Base-by-base conservation (phyloP, 2,888 invertebrate species). In the Parapristionchus giblindavisi region DNA sequence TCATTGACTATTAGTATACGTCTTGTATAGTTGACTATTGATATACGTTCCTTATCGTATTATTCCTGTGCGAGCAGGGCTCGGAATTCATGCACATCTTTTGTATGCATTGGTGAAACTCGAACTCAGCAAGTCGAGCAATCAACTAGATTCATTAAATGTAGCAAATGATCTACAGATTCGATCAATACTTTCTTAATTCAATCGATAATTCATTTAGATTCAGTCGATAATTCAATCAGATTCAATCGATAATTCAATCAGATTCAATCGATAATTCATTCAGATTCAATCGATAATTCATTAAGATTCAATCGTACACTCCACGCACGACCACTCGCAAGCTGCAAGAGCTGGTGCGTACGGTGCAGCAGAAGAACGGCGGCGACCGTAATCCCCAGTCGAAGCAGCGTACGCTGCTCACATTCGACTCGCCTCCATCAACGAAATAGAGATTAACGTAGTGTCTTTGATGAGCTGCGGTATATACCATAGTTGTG, bases 381-480 rank as follows among this genome's bases (percentile, higher is more conserved):
- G n/a, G 32, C 14, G 29, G 32, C 11, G 52, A 27, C 36, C 24
- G 24, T 3, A 17, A 4, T 17, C 36, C 60, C 14, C 24, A 21
- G 52, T 34, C 40, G n/a, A 24, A 38, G 52, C 48, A n/a, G n/a
- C n/a, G n/a, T n/a, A n/a, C 54, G 11, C 24, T 34, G 5, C 54
- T 70, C 38, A 29, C 34, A n/a, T 36, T 70, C 17, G 70, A 70
- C 24, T 70, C 70, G 8, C 70, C 70, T 17, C 70, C 70, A 27
- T 54, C 54, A 27, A 70, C 70, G 36, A 70, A 70, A 11, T 70
- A 54, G 43, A n/a, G 48, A 48, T n/a, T n/a, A n/a, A n/a, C n/a
- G n/a, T n/a, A n/a, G n/a, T n/a, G n/a, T n/a, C n/a, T n/a, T n/a
- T n/a, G n/a, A n/a, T n/a, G n/a, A n/a, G n/a, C n/a, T n/a, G n/a